phyloP scores from a whole-genome alignment of 2,797 vertebrate species.

The Eulemur mongoz region DNA sequence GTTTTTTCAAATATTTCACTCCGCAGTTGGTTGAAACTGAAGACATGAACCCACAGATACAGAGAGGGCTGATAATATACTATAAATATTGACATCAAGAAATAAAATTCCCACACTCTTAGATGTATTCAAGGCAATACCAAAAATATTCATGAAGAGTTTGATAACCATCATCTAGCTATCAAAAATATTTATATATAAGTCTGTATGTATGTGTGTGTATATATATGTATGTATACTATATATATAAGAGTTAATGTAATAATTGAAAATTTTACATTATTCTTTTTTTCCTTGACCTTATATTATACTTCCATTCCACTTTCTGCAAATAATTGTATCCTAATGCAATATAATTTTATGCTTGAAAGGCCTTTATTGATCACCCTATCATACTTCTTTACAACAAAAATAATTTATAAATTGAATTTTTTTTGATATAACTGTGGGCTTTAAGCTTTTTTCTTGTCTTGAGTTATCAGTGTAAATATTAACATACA shows the following conservation, averaged over 20 bases:
- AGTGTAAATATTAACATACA: conserved; percentile 7
- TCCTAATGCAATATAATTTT: conserved; percentile 20
- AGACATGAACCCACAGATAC: not conserved
- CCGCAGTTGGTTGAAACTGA: not conserved
- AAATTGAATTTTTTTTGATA: conserved; percentile 40
- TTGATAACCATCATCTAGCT: not conserved
- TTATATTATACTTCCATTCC: not conserved
- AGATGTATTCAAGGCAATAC: not conserved
- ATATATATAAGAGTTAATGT: not conserved
- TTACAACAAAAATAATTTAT: conserved; percentile 48
- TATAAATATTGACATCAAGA: not conserved
- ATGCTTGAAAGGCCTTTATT: conserved; percentile 57
- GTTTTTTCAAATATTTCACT: not conserved
- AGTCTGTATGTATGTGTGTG: not conserved
- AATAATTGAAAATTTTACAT: conserved; percentile 5
- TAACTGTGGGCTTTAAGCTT: not conserved
- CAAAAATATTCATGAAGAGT: not conserved
- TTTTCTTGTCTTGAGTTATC: not conserved
- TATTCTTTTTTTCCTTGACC: conserved; percentile 37
- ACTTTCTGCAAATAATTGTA: conserved; percentile 26
- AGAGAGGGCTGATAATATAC: not conserved
- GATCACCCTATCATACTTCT: conserved; percentile 22
- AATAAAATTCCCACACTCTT: not conserved
- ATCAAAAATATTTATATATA: not conserved
- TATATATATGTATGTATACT: not conserved